These are phyloP conservation scores for Nephrotoma guestfalica DNA, from an alignment of 2,888 invertebrate genomes.

Conservation along the genomic window DNA sequence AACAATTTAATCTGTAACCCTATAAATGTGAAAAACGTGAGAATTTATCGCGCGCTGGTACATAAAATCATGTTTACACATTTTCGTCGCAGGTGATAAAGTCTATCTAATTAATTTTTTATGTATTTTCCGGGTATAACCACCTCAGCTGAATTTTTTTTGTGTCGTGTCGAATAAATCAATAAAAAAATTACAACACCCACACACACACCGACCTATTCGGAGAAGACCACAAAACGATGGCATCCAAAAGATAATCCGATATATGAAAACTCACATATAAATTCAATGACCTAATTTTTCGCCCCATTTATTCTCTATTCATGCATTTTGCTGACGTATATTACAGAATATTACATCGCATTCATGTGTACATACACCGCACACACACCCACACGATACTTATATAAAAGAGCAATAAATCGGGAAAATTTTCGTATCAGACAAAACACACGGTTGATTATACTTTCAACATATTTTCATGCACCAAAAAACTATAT, in stretches of 20 bases:
- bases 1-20: neutral
- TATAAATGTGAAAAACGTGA: neutral
- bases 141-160: neutral
- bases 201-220: neutral
- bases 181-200: neutral
- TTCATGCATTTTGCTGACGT: neutral
- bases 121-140: neutral
- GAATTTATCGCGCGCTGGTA: neutral
- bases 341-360: neutral
- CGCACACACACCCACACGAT: neutral
- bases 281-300: neutral
- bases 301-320: neutral
- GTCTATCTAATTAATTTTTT: neutral
- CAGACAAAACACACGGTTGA: neutral
- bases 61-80: neutral
- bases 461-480: neutral
- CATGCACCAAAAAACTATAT: neutral
- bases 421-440: neutral
- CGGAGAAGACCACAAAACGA: neutral
- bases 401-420: neutral
- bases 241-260: neutral
- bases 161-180: neutral
- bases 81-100: neutral
- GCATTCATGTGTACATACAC: too few species aligned
- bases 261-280: neutral